A percentile compares a stretch with the other conserved stretches of the same genome.
Conservation (phyloP, 2,113 vertebrate species). For the Anhinga rufa region DNA sequence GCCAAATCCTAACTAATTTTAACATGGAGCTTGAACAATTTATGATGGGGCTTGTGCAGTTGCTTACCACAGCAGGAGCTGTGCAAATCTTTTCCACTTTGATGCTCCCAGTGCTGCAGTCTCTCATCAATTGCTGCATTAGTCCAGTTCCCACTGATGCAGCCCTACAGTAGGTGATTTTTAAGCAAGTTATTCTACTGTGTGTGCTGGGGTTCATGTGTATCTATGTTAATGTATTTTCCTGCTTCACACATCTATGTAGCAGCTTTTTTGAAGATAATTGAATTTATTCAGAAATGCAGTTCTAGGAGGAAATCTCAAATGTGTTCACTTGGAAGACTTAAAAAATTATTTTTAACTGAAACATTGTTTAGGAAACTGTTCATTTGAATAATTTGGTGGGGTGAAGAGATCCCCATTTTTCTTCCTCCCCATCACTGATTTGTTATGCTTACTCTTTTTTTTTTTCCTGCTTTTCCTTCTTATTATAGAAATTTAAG, state of each 20-base stretch:
- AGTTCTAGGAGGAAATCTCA: not conserved
- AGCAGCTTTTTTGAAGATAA: not conserved
- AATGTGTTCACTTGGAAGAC: not conserved
- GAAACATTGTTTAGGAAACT: not conserved
- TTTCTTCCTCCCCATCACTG: not conserved
- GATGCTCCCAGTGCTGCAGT: not conserved
- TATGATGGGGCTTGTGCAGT: not conserved
- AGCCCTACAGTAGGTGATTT: not conserved
- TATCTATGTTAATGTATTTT: not conserved
- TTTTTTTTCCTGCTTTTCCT: not conserved
- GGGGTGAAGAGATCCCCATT: not conserved
- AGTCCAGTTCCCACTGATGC: not conserved
- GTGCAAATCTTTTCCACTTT: conserved; percentile 7
- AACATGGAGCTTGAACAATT: not conserved
- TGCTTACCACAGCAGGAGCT: not conserved
- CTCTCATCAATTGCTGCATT: not conserved
- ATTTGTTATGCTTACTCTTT: not conserved
- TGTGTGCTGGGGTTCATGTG: not conserved
- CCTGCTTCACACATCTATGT: not conserved
- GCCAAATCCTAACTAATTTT: not conserved
- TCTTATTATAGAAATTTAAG: not conserved
- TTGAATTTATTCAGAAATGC: not conserved
- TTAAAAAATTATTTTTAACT: not conserved
- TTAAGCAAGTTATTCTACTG: not conserved
- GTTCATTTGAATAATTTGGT: not conserved